phyloP scores from a whole-genome alignment of 1,140 invertebrate genomes.

The Drosophila watanabei region DNA sequence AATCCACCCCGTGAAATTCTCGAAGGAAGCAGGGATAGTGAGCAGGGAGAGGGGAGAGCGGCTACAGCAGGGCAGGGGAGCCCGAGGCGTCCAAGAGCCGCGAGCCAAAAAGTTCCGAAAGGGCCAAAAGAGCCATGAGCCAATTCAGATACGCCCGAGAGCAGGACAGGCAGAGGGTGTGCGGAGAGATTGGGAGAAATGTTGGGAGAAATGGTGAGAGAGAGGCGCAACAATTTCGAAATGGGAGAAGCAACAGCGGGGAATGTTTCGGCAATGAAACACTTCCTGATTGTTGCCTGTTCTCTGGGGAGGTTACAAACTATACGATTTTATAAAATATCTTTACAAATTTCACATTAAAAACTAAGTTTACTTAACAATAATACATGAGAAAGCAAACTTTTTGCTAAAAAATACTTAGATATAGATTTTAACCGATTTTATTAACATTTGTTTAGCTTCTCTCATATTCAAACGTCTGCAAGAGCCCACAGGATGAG shows the following conservation, averaged over 20 bases:
- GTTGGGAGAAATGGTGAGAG: constrained; percentile 47
- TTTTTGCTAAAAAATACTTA: neutral
- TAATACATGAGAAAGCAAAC: neutral
- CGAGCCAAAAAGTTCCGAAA: constrained; percentile 59
- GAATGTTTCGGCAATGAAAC: constrained; percentile 59
- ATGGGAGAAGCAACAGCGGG: constrained; percentile 49
- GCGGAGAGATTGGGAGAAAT: constrained; percentile 11
- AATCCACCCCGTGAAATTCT: constrained; percentile 75
- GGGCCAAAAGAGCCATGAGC: constrained; percentile 70
- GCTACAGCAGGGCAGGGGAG: constrained; percentile 15
- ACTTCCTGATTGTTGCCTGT: constrained; percentile 67
- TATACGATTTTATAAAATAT: neutral
- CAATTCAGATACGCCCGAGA: constrained; percentile 67
- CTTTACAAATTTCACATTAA: rapidly evolving
- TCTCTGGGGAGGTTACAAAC: constrained; percentile 25
- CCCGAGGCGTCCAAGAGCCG: constrained; percentile 42
- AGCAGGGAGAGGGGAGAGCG: neutral
- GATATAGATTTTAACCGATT: rapidly evolving
- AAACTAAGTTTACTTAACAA: neutral
- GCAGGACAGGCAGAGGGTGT: constrained; percentile 2
- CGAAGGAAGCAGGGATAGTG: neutral
- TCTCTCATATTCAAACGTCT: constrained; percentile 11
- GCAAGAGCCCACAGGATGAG: constrained; percentile 56
- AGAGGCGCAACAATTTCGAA: constrained; percentile 77
- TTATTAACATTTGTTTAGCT: neutral